A percentile compares a stretch with the other conserved stretches of the same genome.
phyloP scores from a whole-genome alignment of 2,888 invertebrate genomes.

The Caenorhabditis sp. region DNA sequence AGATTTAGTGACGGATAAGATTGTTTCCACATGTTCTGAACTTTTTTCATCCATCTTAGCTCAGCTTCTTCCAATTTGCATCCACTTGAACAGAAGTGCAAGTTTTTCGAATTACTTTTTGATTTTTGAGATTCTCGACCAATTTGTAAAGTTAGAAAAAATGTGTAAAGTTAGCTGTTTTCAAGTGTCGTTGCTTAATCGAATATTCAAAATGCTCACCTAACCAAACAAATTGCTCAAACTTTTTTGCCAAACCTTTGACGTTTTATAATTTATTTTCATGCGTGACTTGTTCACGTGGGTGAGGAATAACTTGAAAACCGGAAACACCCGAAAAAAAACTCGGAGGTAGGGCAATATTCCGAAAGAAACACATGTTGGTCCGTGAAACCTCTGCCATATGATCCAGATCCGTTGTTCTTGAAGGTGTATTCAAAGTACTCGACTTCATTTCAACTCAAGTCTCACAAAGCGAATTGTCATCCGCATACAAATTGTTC shows the following conservation, averaged over 20 bases:
- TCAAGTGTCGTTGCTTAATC: neutral
- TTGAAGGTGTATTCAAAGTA: neutral
- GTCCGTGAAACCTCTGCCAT: neutral
- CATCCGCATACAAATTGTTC: conserved; percentile 26
- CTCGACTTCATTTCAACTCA: neutral
- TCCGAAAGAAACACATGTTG: conserved; percentile 36
- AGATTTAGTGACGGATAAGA: conserved; percentile 63
- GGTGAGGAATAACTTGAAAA: neutral
- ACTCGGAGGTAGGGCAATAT: neutral
- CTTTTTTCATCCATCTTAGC: conserved; percentile 38
- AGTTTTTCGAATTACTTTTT: neutral
- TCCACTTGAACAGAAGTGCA: too few species aligned
- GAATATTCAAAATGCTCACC: conserved; percentile 6
- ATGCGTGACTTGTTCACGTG: neutral
- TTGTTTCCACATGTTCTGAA: conserved; percentile 60
- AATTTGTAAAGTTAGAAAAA: too few species aligned
- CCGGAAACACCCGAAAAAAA: neutral
- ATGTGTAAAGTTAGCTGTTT: neutral
- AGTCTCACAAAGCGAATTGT: conserved; percentile 2
- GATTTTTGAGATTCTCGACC: neutral
- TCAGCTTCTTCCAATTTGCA: conserved; percentile 10
- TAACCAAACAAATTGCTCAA: neutral
- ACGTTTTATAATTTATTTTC: neutral
- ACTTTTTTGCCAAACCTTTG: neutral
- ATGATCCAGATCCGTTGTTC: conserved; percentile 3